A percentile compares a stretch with the other conserved stretches of the same genome.
phyloP scores from a whole-genome alignment of 2,113 vertebrate species.

The Hystrix brachyura region DNA sequence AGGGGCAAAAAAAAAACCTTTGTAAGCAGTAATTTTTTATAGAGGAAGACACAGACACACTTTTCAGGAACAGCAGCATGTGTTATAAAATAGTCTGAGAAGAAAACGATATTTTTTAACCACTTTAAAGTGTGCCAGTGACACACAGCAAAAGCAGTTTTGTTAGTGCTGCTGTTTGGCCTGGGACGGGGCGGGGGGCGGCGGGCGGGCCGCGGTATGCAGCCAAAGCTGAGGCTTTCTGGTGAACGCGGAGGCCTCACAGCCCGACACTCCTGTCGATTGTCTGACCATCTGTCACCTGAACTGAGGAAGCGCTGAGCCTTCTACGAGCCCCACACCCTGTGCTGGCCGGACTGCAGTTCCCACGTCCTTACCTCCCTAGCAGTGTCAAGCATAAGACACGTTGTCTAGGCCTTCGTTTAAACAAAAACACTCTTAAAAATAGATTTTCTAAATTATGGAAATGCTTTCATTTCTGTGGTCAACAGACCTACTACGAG shows the following conservation, averaged over 20 bases:
- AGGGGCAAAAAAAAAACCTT: background rate
- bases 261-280: background rate
- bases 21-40: background rate
- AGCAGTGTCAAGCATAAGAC: background rate
- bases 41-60: background rate
- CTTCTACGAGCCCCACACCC: background rate
- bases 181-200: too few species aligned
- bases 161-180: background rate
- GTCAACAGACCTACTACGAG: background rate
- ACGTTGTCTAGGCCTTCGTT: constrained; percentile 9
- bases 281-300: background rate
- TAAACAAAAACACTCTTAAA: constrained; percentile 49
- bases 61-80: background rate
- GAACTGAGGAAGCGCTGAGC: background rate
- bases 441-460: constrained; percentile 37
- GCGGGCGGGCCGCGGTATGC: background rate
- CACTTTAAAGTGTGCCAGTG: background rate
- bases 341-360: background rate
- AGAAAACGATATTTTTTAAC: constrained; percentile 39
- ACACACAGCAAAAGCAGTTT: background rate
- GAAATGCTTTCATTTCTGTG: constrained; percentile 23
- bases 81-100: constrained; percentile 43
- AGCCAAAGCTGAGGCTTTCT: background rate
- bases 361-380: background rate
- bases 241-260: background rate